Evolutionary conservation across 2,797 vertebrate genomes (phyloP).

Genomic region (Aeoliscus strigatus): DNA sequence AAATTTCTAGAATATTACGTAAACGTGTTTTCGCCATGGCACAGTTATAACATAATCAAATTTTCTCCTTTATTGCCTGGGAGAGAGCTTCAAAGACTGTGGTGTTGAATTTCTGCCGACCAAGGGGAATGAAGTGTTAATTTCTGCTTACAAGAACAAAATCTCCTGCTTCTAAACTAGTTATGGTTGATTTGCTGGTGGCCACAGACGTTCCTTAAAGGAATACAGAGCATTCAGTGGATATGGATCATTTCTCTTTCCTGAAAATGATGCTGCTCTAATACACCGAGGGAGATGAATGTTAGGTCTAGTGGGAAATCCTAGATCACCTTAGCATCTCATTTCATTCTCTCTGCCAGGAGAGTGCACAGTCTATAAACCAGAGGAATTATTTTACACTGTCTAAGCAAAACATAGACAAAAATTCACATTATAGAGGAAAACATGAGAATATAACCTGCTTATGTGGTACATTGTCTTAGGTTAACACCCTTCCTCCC

Average conservation of each 20-base stretch:
- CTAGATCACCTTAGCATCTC: slow-evolving; percentile 67
- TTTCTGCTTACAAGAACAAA: slow-evolving; percentile 84
- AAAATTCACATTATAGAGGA: slow-evolving; percentile 59
- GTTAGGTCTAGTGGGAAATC: slow-evolving; percentile 70
- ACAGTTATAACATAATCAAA: slow-evolving; percentile 64
- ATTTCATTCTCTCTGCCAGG: slow-evolving; percentile 60
- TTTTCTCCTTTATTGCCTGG: slow-evolving; percentile 63
- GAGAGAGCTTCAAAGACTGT: slow-evolving; percentile 58
- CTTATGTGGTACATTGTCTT: no score
- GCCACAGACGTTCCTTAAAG: slow-evolving; percentile 74
- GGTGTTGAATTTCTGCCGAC: slow-evolving; percentile 83
- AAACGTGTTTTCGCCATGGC: slow-evolving; percentile 65
- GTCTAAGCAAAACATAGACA: slow-evolving; percentile 77
- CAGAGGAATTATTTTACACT: slow-evolving; percentile 79
- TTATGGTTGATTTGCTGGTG: slow-evolving; percentile 75
- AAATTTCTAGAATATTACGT: slow-evolving; percentile 57
- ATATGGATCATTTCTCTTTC: slow-evolving; percentile 66
- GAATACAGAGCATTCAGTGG: slow-evolving; percentile 64
- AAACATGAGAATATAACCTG: slow-evolving; percentile 58
- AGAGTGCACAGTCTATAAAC: slow-evolving; percentile 64
- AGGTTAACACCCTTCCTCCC: no score
- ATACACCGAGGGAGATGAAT: slow-evolving; percentile 65
- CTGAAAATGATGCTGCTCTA: slow-evolving; percentile 73
- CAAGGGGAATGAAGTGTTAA: slow-evolving; percentile 82
- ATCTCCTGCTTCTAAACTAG: slow-evolving; percentile 72